Conservation (phyloP, 2,888 invertebrate species). For the Drosophila peninsularis region DNA sequence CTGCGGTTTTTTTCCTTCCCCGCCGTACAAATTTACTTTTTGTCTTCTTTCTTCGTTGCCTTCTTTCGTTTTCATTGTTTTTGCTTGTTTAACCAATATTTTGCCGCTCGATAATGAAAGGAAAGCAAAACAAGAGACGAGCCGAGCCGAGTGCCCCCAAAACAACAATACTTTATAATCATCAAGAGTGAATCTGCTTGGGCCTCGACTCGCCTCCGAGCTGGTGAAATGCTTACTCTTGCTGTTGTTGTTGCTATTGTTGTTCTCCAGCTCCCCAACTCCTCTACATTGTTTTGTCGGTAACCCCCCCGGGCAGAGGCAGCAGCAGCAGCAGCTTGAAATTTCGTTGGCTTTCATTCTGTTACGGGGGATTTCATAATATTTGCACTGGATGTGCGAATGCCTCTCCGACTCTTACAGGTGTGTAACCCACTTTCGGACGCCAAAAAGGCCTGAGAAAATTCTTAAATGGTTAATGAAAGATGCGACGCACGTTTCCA, state of each 20-base stretch:
- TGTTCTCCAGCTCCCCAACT: slow-evolving; percentile 36
- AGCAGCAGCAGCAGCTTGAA: slow-evolving; percentile 3
- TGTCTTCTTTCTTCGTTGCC: slow-evolving; percentile 35
- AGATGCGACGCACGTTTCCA: slow-evolving; percentile 61
- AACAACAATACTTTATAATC: slow-evolving; percentile 75
- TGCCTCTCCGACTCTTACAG: slow-evolving; percentile 57
- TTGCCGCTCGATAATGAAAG: slow-evolving; percentile 80
- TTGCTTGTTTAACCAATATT: slow-evolving; percentile 79
- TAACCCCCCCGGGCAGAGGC: slow-evolving; percentile 26
- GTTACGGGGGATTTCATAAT: slow-evolving; percentile 70
- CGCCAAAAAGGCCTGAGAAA: slow-evolving; percentile 64
- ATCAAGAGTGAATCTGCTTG: slow-evolving; percentile 78
- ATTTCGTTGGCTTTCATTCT: slow-evolving; percentile 59
- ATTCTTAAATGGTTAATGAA: slow-evolving; percentile 61
- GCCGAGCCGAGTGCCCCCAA: slow-evolving; percentile 48
- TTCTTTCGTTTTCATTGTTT: slow-evolving; percentile 77
- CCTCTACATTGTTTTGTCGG: slow-evolving; percentile 24
- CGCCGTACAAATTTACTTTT: slow-evolving; percentile 48
- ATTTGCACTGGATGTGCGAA: slow-evolving; percentile 59
- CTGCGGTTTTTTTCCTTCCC: slow-evolving; percentile 54
- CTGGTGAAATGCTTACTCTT: slow-evolving; percentile 61
- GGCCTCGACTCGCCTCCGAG: slow-evolving; percentile 34
- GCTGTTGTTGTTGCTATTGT: neutral
- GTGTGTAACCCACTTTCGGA: slow-evolving; percentile 69
- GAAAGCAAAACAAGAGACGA: slow-evolving; percentile 70